These are phyloP conservation scores for Bufotes viridis DNA, from an alignment of 2,797 vertebrate species.

Conservation along the genomic window DNA sequence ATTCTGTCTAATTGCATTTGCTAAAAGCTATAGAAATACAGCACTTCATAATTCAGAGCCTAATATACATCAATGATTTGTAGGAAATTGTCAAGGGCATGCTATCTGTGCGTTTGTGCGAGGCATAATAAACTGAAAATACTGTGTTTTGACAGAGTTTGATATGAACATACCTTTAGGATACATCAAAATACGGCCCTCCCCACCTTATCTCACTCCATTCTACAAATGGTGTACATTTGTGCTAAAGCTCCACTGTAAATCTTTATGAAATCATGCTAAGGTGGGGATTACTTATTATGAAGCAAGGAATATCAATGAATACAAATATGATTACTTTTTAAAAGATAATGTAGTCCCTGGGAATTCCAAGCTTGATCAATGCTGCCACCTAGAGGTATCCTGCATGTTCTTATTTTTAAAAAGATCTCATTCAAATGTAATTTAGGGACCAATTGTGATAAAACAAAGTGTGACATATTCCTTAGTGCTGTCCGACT, in stretches of 20 bases:
- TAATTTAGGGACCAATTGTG: neutral
- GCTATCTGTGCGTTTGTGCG: slow-evolving; percentile 41
- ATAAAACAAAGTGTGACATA: neutral
- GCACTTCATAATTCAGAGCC: slow-evolving; percentile 22
- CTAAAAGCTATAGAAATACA: slow-evolving; percentile 38
- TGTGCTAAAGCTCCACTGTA: slow-evolving; percentile 38
- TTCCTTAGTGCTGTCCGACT: neutral
- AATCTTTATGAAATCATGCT: slow-evolving; percentile 60
- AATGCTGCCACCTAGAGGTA: slow-evolving; percentile 74
- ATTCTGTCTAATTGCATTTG: slow-evolving; percentile 24
- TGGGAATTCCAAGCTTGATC: slow-evolving; percentile 57
- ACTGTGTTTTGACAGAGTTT: slow-evolving; percentile 34
- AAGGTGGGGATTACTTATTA: slow-evolving; percentile 63
- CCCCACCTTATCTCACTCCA: slow-evolving; percentile 51
- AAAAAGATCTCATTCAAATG: neutral
- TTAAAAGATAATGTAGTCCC: slow-evolving; percentile 46
- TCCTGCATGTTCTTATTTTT: neutral
- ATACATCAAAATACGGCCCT: slow-evolving; percentile 58
- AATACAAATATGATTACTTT: slow-evolving; percentile 50
- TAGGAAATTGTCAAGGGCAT: slow-evolving; percentile 61
- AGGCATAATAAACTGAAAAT: slow-evolving; percentile 60
- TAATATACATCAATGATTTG: slow-evolving; percentile 38
- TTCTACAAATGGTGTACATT: slow-evolving; percentile 53
- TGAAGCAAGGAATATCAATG: slow-evolving; percentile 53
- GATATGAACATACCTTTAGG: slow-evolving; percentile 57